phyloP scores from a whole-genome alignment of 1,140 invertebrate species.

The Drosophila rhopaloa region DNA sequence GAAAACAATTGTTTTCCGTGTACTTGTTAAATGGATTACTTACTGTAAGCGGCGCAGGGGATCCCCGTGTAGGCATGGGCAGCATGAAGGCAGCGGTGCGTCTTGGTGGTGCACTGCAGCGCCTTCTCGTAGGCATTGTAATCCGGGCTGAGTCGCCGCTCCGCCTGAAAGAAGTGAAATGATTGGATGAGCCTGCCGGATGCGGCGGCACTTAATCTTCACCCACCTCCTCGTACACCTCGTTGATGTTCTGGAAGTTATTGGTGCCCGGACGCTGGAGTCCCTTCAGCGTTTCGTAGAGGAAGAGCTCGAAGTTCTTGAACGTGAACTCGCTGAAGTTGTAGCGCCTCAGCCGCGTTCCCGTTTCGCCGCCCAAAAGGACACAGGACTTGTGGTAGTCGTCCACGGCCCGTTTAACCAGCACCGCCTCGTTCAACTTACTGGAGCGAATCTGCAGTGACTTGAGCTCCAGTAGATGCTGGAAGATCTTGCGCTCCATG shows the following conservation, averaged over 20 bases:
- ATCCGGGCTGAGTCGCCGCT: constrained; percentile 86
- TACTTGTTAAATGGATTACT: constrained; percentile 84
- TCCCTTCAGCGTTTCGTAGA: constrained; percentile 94
- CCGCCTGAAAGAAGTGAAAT: constrained; percentile 58
- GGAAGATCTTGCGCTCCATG: constrained; percentile 96
- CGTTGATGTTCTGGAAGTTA: constrained; percentile 85
- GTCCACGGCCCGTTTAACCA: constrained; percentile 94
- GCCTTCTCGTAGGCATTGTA: constrained; percentile 86
- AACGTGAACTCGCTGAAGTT: constrained; percentile 90
- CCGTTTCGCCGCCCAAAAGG: constrained; percentile 87
- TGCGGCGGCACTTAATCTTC: neutral
- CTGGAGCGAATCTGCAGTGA: constrained; percentile 95
- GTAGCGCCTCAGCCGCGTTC: constrained; percentile 86
- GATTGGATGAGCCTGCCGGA: neutral
- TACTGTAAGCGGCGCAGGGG: constrained; percentile 93
- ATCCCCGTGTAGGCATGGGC: constrained; percentile 95
- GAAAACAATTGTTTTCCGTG: neutral
- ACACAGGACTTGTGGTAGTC: constrained; percentile 92
- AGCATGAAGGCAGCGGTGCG: constrained; percentile 94
- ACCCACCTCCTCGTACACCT: constrained; percentile 85
- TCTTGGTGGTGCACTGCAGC: constrained; percentile 91
- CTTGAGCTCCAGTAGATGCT: constrained; percentile 96
- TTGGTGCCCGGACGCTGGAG: constrained; percentile 89
- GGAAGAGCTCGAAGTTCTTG: constrained; percentile 95
- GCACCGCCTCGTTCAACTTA: constrained; percentile 93